phyloP scores from a whole-genome alignment of 2,888 invertebrate species.

The Cacoxenus indagator region DNA sequence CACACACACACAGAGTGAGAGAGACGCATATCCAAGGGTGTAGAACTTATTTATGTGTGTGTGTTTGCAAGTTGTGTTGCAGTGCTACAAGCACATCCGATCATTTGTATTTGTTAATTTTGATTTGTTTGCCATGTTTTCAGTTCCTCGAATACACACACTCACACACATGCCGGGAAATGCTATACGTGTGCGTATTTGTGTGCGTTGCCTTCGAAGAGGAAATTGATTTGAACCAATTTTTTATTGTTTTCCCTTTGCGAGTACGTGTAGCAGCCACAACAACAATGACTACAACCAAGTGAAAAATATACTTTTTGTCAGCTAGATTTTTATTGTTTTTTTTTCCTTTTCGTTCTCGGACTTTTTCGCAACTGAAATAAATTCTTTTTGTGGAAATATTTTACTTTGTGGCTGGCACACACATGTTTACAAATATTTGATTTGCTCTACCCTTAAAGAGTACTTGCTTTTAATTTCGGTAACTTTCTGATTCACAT shows the following conservation, averaged over 20 bases:
- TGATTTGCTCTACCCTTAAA: constrained; percentile 26
- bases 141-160: constrained; percentile 30
- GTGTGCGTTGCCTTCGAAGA: constrained; percentile 26
- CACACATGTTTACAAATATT: constrained; percentile 26
- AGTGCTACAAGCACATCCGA: neutral
- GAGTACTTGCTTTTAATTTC: constrained; percentile 60
- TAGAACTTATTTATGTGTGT: neutral
- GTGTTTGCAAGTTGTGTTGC: neutral
- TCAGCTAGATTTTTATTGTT: neutral
- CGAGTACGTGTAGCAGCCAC: constrained; percentile 32
- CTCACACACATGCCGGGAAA: neutral
- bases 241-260: constrained; percentile 34
- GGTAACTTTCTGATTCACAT: constrained; percentile 36
- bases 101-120: constrained; percentile 53
- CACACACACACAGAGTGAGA: neutral
- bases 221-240: constrained; percentile 48
- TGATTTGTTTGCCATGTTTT: constrained; percentile 57
- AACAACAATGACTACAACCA: neutral
- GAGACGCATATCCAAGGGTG: too few relatives aligned
- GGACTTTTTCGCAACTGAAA: constrained; percentile 43
- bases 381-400: constrained; percentile 56
- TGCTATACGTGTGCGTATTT: neutral
- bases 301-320: neutral
- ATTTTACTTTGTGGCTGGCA: constrained; percentile 45
- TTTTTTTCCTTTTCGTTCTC: constrained; percentile 19